Evolutionary conservation across 2,113 vertebrate genomes (phyloP).

Genomic region (Tenebrosternarchus preto): DNA sequence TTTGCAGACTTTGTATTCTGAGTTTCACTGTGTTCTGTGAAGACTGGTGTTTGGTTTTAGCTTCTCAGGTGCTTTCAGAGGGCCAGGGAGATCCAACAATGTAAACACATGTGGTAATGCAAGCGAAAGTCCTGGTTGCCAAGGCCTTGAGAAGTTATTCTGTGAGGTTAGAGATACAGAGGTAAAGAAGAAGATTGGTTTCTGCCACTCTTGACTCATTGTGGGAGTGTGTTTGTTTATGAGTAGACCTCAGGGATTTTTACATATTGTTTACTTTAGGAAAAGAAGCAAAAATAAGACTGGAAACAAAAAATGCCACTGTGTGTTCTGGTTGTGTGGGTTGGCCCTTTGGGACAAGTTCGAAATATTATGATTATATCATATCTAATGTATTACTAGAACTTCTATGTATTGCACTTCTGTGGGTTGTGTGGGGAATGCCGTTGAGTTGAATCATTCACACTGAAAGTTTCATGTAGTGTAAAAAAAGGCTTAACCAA

Average conservation of each 20-base stretch:
- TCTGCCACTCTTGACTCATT: neutral
- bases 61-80: no score
- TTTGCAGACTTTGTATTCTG: no score
- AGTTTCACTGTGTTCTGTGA: no score
- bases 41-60: no score
- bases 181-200: neutral
- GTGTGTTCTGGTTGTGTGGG: constrained; percentile 15
- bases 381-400: constrained; percentile 1
- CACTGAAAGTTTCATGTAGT: neutral
- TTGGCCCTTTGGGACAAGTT: neutral
- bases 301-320: neutral
- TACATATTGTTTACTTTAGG: constrained; percentile 14
- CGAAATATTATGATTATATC: neutral
- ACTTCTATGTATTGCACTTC: neutral
- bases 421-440: neutral
- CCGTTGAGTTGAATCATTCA: neutral
- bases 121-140: neutral
- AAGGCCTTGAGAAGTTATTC: constrained; percentile 6
- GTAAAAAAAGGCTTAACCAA: no score
- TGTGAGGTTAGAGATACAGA: neutral
- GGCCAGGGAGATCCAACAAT: no score
- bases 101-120: neutral
- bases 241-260: neutral
- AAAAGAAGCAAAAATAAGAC: constrained; percentile 5
- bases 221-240: constrained; percentile 8